Evolutionary conservation across 2,797 vertebrate species (phyloP).

Genomic region (Darevskia nairensis): DNA sequence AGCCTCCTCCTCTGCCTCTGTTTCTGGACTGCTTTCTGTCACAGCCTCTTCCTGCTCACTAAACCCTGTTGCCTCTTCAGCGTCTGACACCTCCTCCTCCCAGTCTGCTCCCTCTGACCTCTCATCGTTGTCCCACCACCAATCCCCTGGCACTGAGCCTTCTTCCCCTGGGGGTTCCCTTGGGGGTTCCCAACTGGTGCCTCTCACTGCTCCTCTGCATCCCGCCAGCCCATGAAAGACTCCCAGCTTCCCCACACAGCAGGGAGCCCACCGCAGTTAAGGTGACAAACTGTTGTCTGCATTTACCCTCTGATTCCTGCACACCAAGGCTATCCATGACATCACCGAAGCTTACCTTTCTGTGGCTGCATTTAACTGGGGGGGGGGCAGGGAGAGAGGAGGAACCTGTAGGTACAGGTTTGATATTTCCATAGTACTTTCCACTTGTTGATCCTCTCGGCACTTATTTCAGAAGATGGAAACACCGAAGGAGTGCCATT

Average conservation of each 20-base stretch:
- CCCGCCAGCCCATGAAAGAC: too few relatives aligned
- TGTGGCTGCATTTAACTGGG: neutral
- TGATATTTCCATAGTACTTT: slow-evolving; percentile 36
- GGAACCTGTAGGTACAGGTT: neutral
- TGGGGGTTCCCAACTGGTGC: too few relatives aligned
- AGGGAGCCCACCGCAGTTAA: neutral
- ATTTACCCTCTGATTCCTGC: neutral
- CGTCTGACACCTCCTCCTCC: too few relatives aligned
- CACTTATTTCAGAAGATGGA: slow-evolving; percentile 24
- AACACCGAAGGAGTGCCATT: slow-evolving; percentile 13
- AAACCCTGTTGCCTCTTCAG: too few relatives aligned
- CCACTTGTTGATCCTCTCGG: slow-evolving; percentile 23
- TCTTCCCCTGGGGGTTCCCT: too few relatives aligned
- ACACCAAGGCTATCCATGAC: neutral
- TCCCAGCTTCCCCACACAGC: neutral
- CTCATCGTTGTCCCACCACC: too few relatives aligned
- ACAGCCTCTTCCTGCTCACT: too few relatives aligned
- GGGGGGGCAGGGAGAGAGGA: neutral
- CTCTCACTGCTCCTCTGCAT: too few relatives aligned
- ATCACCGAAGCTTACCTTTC: neutral
- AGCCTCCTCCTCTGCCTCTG: too few relatives aligned
- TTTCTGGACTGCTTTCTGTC: too few relatives aligned
- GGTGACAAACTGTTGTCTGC: neutral
- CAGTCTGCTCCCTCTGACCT: too few relatives aligned
- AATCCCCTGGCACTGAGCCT: too few relatives aligned